phyloP scores from a whole-genome alignment of 1,140 invertebrate species.

The Oryctes rhinoceros region DNA sequence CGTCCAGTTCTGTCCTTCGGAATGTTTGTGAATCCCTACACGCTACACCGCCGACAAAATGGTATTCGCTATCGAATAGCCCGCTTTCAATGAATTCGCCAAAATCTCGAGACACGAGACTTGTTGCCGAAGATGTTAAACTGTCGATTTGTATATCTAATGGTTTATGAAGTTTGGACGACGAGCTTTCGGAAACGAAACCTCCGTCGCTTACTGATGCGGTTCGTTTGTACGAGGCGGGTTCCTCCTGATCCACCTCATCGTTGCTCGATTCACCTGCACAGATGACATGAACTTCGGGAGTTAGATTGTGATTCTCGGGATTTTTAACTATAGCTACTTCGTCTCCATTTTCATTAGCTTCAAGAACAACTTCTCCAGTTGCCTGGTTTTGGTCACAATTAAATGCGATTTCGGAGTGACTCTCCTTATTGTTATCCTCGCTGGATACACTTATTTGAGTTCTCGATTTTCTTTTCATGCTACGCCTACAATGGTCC shows the following conservation, averaged over 20 bases:
- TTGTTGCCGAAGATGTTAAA: not conserved
- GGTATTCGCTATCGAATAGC: not conserved
- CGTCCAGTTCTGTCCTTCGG: slow-evolving; percentile 54
- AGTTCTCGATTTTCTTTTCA: not conserved
- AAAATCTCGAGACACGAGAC: not conserved
- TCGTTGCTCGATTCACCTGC: not conserved
- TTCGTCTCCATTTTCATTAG: not conserved
- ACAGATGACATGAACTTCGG: not conserved
- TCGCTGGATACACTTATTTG: not conserved
- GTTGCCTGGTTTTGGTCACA: not conserved
- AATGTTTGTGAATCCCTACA: slow-evolving; percentile 55
- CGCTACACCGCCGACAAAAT: slow-evolving; percentile 22
- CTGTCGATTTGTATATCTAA: not conserved
- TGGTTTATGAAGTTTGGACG: not conserved
- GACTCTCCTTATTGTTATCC: not conserved
- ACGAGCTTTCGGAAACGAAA: not conserved
- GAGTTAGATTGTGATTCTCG: not conserved
- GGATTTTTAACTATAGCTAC: not conserved
- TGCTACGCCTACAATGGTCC: slow-evolving; percentile 40
- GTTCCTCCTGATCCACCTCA: not conserved
- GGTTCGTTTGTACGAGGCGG: too few relatives aligned
- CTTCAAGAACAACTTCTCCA: not conserved
- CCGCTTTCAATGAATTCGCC: slow-evolving; percentile 18
- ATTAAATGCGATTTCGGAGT: not conserved
- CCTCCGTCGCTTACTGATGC: not conserved